phyloP scores from a whole-genome alignment of 1,140 invertebrate species.

The Nymphalis io region DNA sequence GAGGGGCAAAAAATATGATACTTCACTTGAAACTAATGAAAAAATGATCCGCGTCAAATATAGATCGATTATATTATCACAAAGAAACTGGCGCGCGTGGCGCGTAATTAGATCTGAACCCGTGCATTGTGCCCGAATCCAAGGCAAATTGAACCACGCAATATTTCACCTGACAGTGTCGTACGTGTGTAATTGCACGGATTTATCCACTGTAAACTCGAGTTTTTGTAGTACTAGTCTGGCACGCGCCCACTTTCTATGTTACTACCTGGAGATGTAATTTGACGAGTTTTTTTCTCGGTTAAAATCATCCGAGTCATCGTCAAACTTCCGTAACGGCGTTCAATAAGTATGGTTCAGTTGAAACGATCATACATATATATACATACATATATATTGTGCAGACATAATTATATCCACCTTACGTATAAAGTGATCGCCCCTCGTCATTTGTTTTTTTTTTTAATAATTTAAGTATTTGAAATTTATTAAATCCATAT shows the following conservation, averaged over 20 bases:
- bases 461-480: not conserved
- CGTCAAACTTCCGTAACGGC: constrained; percentile 61
- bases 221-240: constrained; percentile 58
- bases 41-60: constrained; percentile 53
- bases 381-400: constrained; percentile 15
- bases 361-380: constrained; percentile 31
- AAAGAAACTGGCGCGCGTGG: constrained; percentile 55
- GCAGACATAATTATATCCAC: not conserved
- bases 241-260: constrained; percentile 77
- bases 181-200: constrained; percentile 77
- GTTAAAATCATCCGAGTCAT: constrained; percentile 62
- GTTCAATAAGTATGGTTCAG: constrained; percentile 39
- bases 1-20: constrained; percentile 49
- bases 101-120: constrained; percentile 63
- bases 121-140: constrained; percentile 54
- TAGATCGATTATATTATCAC: constrained; percentile 57
- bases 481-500: too few relatives aligned
- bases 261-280: constrained; percentile 65
- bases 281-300: constrained; percentile 69
- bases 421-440: not conserved
- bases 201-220: constrained; percentile 64
- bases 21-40: constrained; percentile 48
- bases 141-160: constrained; percentile 68
- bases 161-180: constrained; percentile 69
- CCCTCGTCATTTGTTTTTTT: not conserved